These are phyloP conservation scores for Myzus persicae DNA, from an alignment of 1,140 invertebrate genomes.

Conservation along the genomic window DNA sequence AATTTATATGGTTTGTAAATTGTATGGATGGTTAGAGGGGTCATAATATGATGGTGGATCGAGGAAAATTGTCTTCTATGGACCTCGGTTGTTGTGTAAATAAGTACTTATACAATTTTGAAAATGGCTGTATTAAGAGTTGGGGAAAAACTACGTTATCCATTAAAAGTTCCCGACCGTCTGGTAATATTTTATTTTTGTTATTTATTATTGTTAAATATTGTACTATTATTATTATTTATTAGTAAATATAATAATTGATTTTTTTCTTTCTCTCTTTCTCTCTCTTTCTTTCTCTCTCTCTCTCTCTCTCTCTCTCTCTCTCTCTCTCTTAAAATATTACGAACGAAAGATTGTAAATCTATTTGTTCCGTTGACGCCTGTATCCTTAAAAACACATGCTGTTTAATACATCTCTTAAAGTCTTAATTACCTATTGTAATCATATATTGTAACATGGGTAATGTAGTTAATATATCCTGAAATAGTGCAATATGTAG, in stretches of 20 bases:
- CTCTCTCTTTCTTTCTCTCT: neutral
- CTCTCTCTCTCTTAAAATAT: neutral
- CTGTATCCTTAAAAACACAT: neutral
- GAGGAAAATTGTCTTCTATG: neutral
- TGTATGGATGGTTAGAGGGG: neutral
- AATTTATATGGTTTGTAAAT: constrained; percentile 6
- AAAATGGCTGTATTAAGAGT: neutral
- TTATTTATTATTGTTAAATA: constrained; percentile 1
- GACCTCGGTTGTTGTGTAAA: neutral
- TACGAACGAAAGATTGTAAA: neutral
- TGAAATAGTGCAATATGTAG: neutral
- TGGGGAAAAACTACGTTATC: neutral
- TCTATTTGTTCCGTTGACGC: neutral
- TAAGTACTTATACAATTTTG: neutral
- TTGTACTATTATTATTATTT: neutral
- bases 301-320: neutral
- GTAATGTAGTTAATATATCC: neutral
- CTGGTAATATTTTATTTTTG: neutral
- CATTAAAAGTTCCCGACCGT: neutral
- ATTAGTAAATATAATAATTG: neutral
- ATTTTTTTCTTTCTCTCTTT: neutral
- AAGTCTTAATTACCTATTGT: neutral
- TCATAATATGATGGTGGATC: neutral
- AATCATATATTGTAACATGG: neutral
- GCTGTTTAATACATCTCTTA: neutral